Percentiles rank a stretch among this genome's conserved stretches.
Conservation (phyloP, 1,140 invertebrate species). For the Popillia japonica region DNA sequence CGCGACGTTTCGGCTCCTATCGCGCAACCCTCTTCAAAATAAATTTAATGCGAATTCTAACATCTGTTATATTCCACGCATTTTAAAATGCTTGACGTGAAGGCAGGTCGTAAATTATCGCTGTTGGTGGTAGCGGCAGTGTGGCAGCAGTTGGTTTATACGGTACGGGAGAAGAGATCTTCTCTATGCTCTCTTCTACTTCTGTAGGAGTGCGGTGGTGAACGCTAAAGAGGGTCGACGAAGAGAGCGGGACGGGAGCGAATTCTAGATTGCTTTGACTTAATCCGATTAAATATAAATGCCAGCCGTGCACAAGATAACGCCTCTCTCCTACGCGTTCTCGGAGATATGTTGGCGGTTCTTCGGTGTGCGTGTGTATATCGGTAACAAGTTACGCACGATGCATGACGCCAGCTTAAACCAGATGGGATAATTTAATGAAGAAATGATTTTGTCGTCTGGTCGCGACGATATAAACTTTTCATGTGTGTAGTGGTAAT, state of each 20-base stretch:
- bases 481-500: too few species aligned
- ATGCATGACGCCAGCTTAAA: background rate
- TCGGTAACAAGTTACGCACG: background rate
- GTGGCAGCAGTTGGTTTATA: too few species aligned
- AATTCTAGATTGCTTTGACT: constrained; percentile 19
- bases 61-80: constrained; percentile 33
- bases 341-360: background rate
- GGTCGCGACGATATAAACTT: background rate
- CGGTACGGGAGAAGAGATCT: background rate
- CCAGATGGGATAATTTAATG: constrained; percentile 13
- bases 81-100: constrained; percentile 33
- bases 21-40: constrained; percentile 12
- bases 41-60: constrained; percentile 15
- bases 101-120: constrained; percentile 21
- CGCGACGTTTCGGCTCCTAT: background rate
- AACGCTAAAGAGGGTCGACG: background rate
- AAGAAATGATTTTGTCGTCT: background rate
- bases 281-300: constrained; percentile 34
- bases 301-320: constrained; percentile 20
- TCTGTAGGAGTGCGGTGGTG: background rate
- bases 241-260: background rate
- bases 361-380: background rate
- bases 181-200: background rate
- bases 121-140: background rate
- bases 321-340: background rate